These are phyloP conservation scores for Thecophora atra DNA, from an alignment of 2,888 invertebrate genomes.

Conservation along the genomic window DNA sequence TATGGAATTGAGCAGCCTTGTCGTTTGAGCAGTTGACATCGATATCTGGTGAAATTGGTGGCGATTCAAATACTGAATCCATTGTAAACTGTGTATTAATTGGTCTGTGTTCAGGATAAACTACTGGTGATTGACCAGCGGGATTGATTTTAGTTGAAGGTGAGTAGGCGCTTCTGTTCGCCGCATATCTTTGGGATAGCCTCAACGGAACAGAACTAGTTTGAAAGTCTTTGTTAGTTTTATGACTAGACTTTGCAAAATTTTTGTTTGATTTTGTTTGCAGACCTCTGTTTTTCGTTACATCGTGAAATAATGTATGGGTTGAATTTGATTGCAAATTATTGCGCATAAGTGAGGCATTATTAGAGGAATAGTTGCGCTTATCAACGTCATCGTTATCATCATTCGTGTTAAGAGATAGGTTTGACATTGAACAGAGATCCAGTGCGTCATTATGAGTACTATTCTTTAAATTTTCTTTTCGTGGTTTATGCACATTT, in stretches of 20 bases:
- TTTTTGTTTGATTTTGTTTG: too few relatives aligned
- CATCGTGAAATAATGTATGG: not conserved
- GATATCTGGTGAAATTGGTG: constrained; percentile 14
- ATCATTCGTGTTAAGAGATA: constrained; percentile 54
- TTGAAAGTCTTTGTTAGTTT: constrained; percentile 45
- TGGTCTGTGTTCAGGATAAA: constrained; percentile 27
- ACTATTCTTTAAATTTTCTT: constrained; percentile 49
- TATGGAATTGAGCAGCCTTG: constrained; percentile 48
- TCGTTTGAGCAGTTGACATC: constrained; percentile 48
- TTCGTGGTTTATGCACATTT: constrained; percentile 38
- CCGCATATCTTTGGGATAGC: constrained; percentile 49
- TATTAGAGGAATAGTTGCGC: too few relatives aligned
- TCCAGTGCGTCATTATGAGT: constrained; percentile 35
- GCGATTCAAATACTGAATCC: constrained; percentile 29
- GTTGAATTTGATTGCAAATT: not conserved
- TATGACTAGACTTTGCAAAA: not conserved
- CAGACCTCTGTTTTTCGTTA: not conserved
- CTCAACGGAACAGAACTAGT: constrained; percentile 54
- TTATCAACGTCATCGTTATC: constrained; percentile 46
- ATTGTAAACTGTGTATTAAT: constrained; percentile 30
- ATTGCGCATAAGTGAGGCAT: constrained; percentile 34
- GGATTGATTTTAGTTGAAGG: not conserved
- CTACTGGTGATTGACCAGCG: constrained; percentile 11
- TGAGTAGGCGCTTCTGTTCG: not conserved
- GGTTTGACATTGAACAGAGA: constrained; percentile 56